A percentile compares a stretch with the other conserved stretches of the same genome.
These are phyloP conservation scores for Rhingia campestris DNA, from an alignment of 2,888 invertebrate species.

Conservation along the genomic window DNA sequence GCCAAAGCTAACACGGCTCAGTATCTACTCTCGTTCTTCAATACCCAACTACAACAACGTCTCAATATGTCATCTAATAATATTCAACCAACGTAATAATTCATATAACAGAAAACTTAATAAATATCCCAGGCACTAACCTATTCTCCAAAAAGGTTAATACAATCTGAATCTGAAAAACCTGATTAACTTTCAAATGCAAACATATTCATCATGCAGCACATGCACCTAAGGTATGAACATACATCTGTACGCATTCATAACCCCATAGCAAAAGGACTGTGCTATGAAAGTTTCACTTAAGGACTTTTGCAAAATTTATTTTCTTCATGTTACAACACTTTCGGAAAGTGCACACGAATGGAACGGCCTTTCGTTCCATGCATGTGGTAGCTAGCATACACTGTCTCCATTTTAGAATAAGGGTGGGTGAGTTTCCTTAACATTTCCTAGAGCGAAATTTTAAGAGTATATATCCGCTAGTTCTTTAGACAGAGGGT, in stretches of 20 bases:
- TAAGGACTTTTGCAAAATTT: slow-evolving; percentile 42
- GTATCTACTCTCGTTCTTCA: too few species aligned
- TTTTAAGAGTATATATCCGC: slow-evolving; percentile 29
- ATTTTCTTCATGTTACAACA: slow-evolving; percentile 29
- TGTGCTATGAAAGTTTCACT: slow-evolving; percentile 30
- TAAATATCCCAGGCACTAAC: too few species aligned
- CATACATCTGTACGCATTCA: neutral
- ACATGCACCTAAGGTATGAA: neutral
- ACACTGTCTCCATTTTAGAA: neutral
- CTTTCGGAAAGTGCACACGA: neutral
- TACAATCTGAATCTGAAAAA: neutral
- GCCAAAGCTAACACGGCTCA: too few species aligned
- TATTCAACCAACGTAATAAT: too few species aligned
- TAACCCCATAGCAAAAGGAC: neutral
- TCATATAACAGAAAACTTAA: too few species aligned
- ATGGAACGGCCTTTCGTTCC: neutral
- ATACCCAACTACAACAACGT: too few species aligned
- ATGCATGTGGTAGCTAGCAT: neutral
- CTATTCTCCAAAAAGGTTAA: too few species aligned
- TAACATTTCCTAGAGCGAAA: slow-evolving; percentile 17
- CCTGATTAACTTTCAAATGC: slow-evolving; percentile 30
- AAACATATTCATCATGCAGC: slow-evolving; percentile 13
- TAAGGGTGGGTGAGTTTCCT: neutral
- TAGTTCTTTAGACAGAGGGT: slow-evolving; percentile 21
- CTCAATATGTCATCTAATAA: too few species aligned